Conservation (phyloP, 2,888 invertebrate genomes). For the Capitulum mitella region DNA sequence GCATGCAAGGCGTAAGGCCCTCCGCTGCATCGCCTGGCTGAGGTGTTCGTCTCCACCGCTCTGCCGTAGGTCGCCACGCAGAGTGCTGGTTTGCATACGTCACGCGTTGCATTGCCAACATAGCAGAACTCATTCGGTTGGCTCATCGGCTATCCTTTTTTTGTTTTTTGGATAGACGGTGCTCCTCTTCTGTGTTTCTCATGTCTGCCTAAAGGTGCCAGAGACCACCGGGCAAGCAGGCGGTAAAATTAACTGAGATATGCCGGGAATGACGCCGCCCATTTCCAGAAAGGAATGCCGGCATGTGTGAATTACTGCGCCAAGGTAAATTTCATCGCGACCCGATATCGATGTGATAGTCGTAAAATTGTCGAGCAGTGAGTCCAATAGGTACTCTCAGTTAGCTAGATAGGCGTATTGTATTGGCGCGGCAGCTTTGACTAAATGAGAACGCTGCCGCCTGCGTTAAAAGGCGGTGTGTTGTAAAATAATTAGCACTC, state of each 20-base stretch:
- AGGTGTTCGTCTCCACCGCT: no score
- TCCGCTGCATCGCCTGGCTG: no score
- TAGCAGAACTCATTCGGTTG: no score
- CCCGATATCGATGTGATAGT: background rate
- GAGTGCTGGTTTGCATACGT: no score
- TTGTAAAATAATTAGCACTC: constrained; percentile 17
- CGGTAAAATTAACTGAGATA: background rate
- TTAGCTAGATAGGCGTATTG: background rate
- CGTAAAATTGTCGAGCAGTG: background rate
- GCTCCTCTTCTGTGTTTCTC: no score
- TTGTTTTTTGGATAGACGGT: no score
- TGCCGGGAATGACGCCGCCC: background rate
- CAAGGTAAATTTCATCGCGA: background rate
- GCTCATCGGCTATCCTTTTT: no score
- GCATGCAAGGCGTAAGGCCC: background rate
- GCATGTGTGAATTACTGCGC: background rate
- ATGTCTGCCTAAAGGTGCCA: no score
- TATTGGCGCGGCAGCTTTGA: constrained; percentile 6
- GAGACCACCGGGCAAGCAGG: background rate
- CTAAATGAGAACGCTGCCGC: background rate
- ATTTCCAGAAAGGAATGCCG: background rate
- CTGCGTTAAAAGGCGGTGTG: background rate
- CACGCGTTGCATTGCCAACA: no score
- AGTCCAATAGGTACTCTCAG: background rate
- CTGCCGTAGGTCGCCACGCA: no score